Evolutionary conservation across 2,113 vertebrate genomes (phyloP).

Genomic region (Amazona vittata): DNA sequence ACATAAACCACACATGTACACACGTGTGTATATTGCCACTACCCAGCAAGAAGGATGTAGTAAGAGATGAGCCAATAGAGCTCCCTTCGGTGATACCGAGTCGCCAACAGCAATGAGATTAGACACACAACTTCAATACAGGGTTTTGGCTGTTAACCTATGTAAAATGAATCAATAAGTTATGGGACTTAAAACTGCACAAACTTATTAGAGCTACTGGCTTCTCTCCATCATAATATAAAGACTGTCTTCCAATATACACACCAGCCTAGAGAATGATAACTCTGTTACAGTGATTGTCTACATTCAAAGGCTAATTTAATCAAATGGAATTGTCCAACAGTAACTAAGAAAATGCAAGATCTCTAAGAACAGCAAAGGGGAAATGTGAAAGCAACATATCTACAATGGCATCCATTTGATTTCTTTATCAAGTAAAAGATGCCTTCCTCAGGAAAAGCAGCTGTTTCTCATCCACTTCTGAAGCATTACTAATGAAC

Average conservation of each 20-base stretch:
- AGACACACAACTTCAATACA: neutral
- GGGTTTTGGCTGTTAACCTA: slow-evolving; percentile 28
- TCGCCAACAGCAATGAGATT: neutral
- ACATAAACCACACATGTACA: rapidly evolving
- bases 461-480: slow-evolving; percentile 70
- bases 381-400: neutral
- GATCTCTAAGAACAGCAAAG: neutral
- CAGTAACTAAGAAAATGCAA: neutral
- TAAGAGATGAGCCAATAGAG: neutral
- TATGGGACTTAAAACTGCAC: slow-evolving; percentile 1
- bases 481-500: slow-evolving; percentile 71
- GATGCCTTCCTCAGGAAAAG: slow-evolving; percentile 44
- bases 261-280: neutral
- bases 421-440: neutral
- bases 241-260: slow-evolving; percentile 1
- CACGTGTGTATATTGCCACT: rapidly evolving
- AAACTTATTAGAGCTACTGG: neutral
- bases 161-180: slow-evolving; percentile 14
- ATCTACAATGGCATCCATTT: neutral
- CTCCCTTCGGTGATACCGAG: neutral
- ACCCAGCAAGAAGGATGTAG: neutral
- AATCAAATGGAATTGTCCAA: neutral
- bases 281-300: neutral
- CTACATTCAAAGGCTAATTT: neutral
- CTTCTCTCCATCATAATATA: slow-evolving; percentile 5